Evolutionary conservation across 2,888 invertebrate genomes (phyloP).

Genomic region (Aelia acuminata): DNA sequence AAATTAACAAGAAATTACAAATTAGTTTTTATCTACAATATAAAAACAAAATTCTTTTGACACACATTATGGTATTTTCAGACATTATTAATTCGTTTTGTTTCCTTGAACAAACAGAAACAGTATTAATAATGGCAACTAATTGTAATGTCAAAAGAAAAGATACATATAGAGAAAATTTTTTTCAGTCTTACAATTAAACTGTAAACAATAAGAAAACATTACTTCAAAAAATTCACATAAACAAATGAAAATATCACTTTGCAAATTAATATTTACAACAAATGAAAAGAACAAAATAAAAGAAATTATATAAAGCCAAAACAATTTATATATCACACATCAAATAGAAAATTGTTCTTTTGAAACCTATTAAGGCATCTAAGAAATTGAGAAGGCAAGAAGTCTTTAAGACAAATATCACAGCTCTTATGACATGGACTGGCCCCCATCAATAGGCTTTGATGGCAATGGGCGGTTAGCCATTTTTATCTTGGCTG

Average conservation of each 20-base stretch:
- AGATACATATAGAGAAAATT: constrained; percentile 44
- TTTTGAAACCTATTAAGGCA: constrained; percentile 61
- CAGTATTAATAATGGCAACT: constrained; percentile 58
- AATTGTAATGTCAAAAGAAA: constrained; percentile 57
- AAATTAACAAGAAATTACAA: constrained; percentile 59
- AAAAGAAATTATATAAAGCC: constrained; percentile 49
- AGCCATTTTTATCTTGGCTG: constrained; percentile 73
- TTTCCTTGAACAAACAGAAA: constrained; percentile 51
- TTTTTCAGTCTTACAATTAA: constrained; percentile 58
- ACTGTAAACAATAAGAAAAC: constrained; percentile 56
- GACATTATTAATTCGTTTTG: constrained; percentile 64
- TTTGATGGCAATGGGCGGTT: constrained; percentile 80
- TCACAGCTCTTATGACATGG: constrained; percentile 58
- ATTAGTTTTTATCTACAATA: constrained; percentile 57
- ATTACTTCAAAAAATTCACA: constrained; percentile 33
- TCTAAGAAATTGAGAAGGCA: constrained; percentile 60
- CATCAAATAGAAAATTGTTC: constrained; percentile 48
- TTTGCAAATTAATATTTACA: constrained; percentile 56
- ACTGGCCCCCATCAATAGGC: constrained; percentile 69
- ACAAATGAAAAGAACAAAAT: background rate
- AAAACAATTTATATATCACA: constrained; percentile 56
- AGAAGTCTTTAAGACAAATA: constrained; percentile 60
- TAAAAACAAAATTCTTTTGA: constrained; percentile 62
- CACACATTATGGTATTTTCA: constrained; percentile 64
- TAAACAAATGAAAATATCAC: constrained; percentile 53